phyloP scores from a whole-genome alignment of 2,797 vertebrate genomes.

The Arnoldichthys spilopterus region DNA sequence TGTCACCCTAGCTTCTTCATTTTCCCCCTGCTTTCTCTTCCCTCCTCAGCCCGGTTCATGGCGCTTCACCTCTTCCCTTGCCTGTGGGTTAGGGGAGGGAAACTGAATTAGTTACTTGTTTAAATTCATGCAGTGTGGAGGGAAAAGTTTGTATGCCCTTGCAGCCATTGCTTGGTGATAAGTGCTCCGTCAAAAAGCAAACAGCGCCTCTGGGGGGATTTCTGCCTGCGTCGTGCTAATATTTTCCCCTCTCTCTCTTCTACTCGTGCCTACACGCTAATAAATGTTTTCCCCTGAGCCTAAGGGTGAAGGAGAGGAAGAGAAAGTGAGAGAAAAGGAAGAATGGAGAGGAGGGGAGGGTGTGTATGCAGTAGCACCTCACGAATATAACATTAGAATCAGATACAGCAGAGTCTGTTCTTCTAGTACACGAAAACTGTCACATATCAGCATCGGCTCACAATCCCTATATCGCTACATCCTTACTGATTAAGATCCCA shows the following conservation, averaged over 20 bases:
- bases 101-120: slow-evolving; percentile 61
- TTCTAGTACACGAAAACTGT: background rate
- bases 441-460: background rate
- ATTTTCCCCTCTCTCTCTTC: slow-evolving; percentile 64
- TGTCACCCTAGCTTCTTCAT: slow-evolving; percentile 8
- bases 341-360: background rate
- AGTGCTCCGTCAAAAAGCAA: slow-evolving; percentile 74
- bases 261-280: slow-evolving; percentile 69
- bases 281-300: slow-evolving; percentile 72
- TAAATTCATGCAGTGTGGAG: slow-evolving; percentile 65
- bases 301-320: slow-evolving; percentile 25
- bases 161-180: slow-evolving; percentile 70
- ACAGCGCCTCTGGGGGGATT: slow-evolving; percentile 70
- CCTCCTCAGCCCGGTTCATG: slow-evolving; percentile 29
- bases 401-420: background rate
- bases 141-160: slow-evolving; percentile 57
- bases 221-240: slow-evolving; percentile 76
- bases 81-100: slow-evolving; percentile 53
- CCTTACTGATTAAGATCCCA: background rate
- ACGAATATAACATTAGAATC: slow-evolving; percentile 29
- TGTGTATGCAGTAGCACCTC: background rate
- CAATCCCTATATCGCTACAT: background rate
- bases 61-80: slow-evolving; percentile 24
- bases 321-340: slow-evolving; percentile 5
- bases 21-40: slow-evolving; percentile 7